A percentile compares a stretch with the other conserved stretches of the same genome.
Conservation (phyloP, 2,888 invertebrate species). For the Eurytoma californica region DNA sequence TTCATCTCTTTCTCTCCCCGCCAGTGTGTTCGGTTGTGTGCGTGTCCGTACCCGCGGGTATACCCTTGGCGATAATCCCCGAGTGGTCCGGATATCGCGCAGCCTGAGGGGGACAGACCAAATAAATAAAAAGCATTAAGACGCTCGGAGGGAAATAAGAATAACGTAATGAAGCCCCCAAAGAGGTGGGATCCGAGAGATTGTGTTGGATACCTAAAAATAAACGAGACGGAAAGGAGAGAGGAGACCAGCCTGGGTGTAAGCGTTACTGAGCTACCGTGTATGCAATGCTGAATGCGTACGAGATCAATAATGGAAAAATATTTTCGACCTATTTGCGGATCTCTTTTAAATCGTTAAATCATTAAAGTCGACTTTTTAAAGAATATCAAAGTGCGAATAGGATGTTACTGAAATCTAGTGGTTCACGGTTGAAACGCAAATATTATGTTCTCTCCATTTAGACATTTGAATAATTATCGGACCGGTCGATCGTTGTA, state of each 20-base stretch:
- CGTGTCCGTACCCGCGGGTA: too few relatives aligned
- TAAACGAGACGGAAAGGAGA: too few relatives aligned
- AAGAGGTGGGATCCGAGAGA: background rate
- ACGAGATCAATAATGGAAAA: background rate
- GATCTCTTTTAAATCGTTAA: too few relatives aligned
- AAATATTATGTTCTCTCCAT: conserved; percentile 54
- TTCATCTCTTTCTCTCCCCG: conserved; percentile 32
- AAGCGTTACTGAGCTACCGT: conserved; percentile 4
- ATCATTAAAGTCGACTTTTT: too few relatives aligned
- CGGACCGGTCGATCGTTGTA: conserved; percentile 37
- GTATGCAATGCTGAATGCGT: background rate
- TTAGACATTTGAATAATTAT: conserved; percentile 52
- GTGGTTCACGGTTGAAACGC: conserved; percentile 17
- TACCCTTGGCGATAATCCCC: conserved; percentile 32
- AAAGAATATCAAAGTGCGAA: too few relatives aligned
- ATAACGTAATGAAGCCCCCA: conserved; percentile 39
- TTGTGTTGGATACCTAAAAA: too few relatives aligned
- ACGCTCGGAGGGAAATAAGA: conserved; percentile 29
- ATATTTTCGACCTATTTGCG: too few relatives aligned
- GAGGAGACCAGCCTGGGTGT: too few relatives aligned
- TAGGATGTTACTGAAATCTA: background rate
- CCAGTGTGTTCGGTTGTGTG: too few relatives aligned
- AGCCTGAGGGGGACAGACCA: conserved; percentile 3
- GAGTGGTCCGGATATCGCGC: conserved; percentile 42
- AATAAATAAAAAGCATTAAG: conserved; percentile 36